These are phyloP conservation scores for Diachasma alloeum DNA, from an alignment of 1,140 invertebrate species.

Conservation along the genomic window DNA sequence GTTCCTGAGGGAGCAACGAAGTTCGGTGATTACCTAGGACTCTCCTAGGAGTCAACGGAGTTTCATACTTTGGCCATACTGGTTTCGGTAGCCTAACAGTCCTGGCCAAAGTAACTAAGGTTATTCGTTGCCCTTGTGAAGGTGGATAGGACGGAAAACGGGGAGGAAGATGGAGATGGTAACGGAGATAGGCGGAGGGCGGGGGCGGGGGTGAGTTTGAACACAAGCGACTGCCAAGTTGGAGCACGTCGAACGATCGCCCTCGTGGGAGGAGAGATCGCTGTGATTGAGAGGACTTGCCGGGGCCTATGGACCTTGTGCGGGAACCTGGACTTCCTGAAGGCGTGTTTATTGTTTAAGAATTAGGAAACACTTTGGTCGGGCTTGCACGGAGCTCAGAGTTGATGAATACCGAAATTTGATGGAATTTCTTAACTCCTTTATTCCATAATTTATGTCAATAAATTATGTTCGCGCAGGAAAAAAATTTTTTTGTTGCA, in stretches of 20 bases:
- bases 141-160: constrained; percentile 20
- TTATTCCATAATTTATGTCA: not conserved
- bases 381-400: too few species aligned
- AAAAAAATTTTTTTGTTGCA: too few species aligned
- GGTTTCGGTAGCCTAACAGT: constrained; percentile 59
- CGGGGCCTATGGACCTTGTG: not conserved
- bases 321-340: not conserved
- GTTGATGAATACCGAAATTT: not conserved
- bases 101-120: constrained; percentile 61
- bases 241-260: constrained; percentile 44
- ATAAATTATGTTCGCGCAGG: too few species aligned
- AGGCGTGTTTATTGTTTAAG: not conserved
- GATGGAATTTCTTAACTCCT: not conserved
- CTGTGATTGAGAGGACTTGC: constrained; percentile 45
- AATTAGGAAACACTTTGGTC: not conserved
- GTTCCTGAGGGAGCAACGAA: constrained; percentile 61
- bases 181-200: not conserved
- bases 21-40: constrained; percentile 66
- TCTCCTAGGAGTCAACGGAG: constrained; percentile 59
- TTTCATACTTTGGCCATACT: constrained; percentile 61
- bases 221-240: constrained; percentile 37
- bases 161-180: constrained; percentile 19
- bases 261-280: constrained; percentile 42
- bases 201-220: not conserved
- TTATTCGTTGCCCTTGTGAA: constrained; percentile 46